Base-by-base conservation (phyloP, 1,140 invertebrate genomes). In the Drosophila pandora region DNA sequence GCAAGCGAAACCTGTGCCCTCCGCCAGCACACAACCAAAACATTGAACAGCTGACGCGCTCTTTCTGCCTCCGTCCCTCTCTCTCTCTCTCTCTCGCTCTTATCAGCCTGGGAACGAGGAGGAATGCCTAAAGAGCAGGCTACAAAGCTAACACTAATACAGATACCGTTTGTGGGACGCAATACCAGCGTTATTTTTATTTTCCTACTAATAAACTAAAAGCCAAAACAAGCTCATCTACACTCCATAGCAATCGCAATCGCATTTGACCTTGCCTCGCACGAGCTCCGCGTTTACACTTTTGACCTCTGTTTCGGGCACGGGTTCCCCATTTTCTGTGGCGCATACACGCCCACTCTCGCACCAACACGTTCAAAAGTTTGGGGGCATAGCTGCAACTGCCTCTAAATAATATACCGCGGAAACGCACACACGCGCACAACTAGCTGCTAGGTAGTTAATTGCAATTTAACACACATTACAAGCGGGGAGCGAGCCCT, bases 51-150 rank as follows among this genome's bases (percentile, higher is more conserved):
- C 82, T 87, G 82, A 87, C 62, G 78, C 54, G 10, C 17, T 34
- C 21, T 28, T n/a, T 34, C 56, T 57, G 22, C 54, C 50, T 63
- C 62, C 47, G 41, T 65, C 22, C 30, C 52, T n/a, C n/a, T n/a
- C n/a, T n/a, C 17, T 17, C 17, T 17, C 17, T 17, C 17, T 52
- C 21, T 23, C 52, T 30, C 77, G 23, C 39, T 49, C 61, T 88
- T 87, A 87, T 87, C 82, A 87, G 71, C 74, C 50, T 71, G 68
- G 63, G 74, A 82, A 87, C 74, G 78, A 85, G 52, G 78, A 85
- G 52, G 48, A 81, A 64, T 58, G 59, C 53, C 52, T 30, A 17
- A 21, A 58, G 52, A 82, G 45, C 61, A 57, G 30, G 21, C 65
- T 17, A 25, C 8, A 21, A 0, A 10, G 9, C 10, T 8, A 10